phyloP scores from a whole-genome alignment of 2,113 vertebrate genomes.

The Pangasianodon gigas region DNA sequence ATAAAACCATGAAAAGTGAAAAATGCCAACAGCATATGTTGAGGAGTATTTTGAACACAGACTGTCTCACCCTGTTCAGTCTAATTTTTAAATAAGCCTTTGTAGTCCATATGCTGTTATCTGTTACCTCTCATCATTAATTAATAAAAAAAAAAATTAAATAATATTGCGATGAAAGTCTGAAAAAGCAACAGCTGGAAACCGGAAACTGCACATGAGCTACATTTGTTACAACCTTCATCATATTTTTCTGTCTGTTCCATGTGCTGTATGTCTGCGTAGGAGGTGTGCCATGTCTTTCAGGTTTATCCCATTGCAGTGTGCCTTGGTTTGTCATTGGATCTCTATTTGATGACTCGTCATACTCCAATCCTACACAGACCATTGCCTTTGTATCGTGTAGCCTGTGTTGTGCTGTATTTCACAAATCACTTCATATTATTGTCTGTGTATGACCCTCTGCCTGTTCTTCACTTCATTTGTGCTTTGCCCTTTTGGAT shows the following conservation, averaged over 20 bases:
- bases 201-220: too few relatives aligned
- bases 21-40: background rate
- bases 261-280: background rate
- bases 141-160: too few relatives aligned
- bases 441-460: background rate
- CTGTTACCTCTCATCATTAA: constrained; percentile 16
- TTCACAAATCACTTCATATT: background rate
- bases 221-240: background rate
- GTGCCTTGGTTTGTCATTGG: background rate
- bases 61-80: constrained; percentile 25
- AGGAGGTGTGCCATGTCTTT: background rate
- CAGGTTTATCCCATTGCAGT: background rate
- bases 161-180: background rate
- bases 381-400: background rate
- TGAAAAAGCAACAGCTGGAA: background rate
- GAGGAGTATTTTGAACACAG: constrained; percentile 39
- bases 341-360: background rate
- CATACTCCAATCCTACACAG: background rate
- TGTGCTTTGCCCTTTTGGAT: background rate
- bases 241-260: background rate
- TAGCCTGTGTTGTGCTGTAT: background rate
- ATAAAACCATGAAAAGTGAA: constrained; percentile 11
- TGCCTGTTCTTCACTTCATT: background rate
- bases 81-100: constrained; percentile 20
- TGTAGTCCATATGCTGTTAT: constrained; percentile 15